Evolutionary conservation across 2,113 vertebrate genomes (phyloP).

Genomic region (Nerophis lumbriciformis): DNA sequence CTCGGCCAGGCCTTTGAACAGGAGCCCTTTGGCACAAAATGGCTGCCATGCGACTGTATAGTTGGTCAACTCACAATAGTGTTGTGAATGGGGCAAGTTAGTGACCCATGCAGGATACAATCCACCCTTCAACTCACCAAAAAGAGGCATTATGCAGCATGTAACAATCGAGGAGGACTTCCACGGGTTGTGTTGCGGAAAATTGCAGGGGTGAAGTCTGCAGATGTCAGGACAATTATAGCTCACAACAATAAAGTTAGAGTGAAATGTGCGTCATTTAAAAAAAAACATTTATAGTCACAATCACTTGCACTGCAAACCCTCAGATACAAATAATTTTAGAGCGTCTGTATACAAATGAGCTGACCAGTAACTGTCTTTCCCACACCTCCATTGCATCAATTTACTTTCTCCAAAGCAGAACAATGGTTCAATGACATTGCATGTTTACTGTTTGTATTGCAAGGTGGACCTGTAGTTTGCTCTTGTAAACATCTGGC

Average conservation of each 20-base stretch:
- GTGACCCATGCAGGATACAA: conserved; percentile 55
- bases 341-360: neutral
- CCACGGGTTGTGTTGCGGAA: conserved; percentile 13
- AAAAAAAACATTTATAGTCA: neutral
- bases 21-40: conserved; percentile 59
- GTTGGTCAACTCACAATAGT: conserved; percentile 44
- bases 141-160: conserved; percentile 34
- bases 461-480: conserved; percentile 7
- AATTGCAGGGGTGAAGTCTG: conserved; percentile 18
- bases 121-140: conserved; percentile 33
- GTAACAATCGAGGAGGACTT: conserved; percentile 31
- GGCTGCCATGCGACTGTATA: conserved; percentile 55
- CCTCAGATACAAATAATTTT: neutral
- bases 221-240: conserved; percentile 9
- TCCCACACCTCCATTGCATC: neutral
- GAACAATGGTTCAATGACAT: conserved; percentile 18
- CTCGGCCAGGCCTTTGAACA: conserved; percentile 41
- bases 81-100: conserved; percentile 42
- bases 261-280: conserved; percentile 8
- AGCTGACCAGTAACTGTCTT: neutral
- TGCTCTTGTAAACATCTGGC: conserved; percentile 34
- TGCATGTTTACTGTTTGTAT: conserved; percentile 31
- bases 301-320: neutral
- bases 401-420: neutral
- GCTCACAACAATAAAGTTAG: conserved; percentile 1